These are phyloP conservation scores for Melinaea menophilus DNA, from an alignment of 2,888 invertebrate genomes.

Conservation along the genomic window DNA sequence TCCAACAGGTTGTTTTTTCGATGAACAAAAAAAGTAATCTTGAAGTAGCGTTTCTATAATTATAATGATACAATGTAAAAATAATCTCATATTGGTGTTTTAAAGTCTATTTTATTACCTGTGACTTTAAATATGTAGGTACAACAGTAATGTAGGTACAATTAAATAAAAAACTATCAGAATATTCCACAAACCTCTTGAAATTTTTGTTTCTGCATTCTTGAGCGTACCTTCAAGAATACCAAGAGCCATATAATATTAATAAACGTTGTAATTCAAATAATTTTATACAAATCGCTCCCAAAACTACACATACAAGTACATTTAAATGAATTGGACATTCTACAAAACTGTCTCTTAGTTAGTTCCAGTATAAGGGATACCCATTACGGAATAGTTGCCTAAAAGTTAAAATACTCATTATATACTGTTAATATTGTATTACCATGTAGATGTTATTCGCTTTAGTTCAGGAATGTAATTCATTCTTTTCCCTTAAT, in stretches of 20 bases:
- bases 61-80: slow-evolving; percentile 33
- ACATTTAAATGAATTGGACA: slow-evolving; percentile 11
- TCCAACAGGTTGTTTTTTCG: too few relatives aligned
- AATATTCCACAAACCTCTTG: too few relatives aligned
- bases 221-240: background rate
- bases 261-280: slow-evolving; percentile 5
- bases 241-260: background rate
- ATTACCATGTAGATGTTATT: slow-evolving; percentile 8
- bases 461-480: too few relatives aligned
- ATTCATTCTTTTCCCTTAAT: too few relatives aligned
- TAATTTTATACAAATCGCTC: slow-evolving; percentile 7
- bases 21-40: too few relatives aligned
- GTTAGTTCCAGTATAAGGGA: slow-evolving; percentile 11
- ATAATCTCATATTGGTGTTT: too few relatives aligned
- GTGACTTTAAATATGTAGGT: too few relatives aligned
- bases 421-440: slow-evolving; percentile 15
- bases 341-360: slow-evolving; percentile 18
- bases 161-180: too few relatives aligned
- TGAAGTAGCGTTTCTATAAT: too few relatives aligned
- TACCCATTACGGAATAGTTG: slow-evolving; percentile 26
- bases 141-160: too few relatives aligned
- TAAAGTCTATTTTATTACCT: too few relatives aligned
- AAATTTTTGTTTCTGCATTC: too few relatives aligned
- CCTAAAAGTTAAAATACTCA: slow-evolving; percentile 18
- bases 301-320: background rate